phyloP scores from a whole-genome alignment of 2,113 vertebrate genomes.

The Planiliza haematocheilus region DNA sequence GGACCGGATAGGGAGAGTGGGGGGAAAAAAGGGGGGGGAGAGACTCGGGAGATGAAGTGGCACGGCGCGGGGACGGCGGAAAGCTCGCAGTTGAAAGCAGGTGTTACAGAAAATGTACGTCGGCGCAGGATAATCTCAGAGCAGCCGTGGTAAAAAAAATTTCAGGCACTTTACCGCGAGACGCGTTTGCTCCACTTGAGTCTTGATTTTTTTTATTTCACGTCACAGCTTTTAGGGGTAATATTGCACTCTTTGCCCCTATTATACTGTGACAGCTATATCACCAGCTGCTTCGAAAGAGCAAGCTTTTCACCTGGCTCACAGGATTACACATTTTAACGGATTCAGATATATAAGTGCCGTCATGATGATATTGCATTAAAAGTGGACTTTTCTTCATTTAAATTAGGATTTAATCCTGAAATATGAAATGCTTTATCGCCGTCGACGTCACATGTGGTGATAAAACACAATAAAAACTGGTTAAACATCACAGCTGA shows the following conservation, averaged over 20 bases:
- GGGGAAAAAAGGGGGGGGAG: conserved; percentile 9
- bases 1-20: too few species aligned
- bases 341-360: too few species aligned
- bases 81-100: conserved; percentile 24
- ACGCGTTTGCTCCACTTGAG: too few species aligned
- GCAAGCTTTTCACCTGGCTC: too few species aligned
- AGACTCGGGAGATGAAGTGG: conserved; percentile 25
- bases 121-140: too few species aligned
- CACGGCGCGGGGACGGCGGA: conserved; percentile 4
- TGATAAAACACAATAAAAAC: not conserved
- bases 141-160: not conserved
- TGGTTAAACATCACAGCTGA: not conserved
- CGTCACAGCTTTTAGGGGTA: not conserved
- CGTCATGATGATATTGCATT: too few species aligned
- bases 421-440: not conserved
- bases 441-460: not conserved
- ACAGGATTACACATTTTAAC: too few species aligned
- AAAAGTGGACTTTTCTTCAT: too few species aligned
- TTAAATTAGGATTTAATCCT: not conserved
- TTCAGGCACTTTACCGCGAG: too few species aligned
- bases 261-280: too few species aligned
- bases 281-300: too few species aligned
- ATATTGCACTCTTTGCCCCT: too few species aligned
- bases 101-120: conserved; percentile 12
- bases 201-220: not conserved